phyloP scores from a whole-genome alignment of 2,797 vertebrate species.

The Balearica regulorum region DNA sequence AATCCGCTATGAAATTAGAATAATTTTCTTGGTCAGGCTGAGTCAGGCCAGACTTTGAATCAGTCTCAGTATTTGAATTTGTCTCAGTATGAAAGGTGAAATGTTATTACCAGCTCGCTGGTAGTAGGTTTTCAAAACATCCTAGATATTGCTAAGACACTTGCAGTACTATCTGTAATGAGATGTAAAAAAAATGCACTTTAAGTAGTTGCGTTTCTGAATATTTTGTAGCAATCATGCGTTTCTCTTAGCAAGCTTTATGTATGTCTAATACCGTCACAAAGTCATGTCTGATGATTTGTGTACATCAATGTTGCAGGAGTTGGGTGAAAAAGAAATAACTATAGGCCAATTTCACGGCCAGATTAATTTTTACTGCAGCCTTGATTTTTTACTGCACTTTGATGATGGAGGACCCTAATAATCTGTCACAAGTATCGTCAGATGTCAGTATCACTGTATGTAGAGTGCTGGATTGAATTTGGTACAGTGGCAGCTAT shows the following conservation, averaged over 20 bases:
- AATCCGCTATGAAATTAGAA: background rate
- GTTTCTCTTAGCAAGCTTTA: background rate
- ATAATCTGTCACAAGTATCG: background rate
- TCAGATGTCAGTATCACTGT: background rate
- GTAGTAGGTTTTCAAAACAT: background rate
- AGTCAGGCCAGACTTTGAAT: background rate
- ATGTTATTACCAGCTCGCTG: background rate
- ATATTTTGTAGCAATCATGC: background rate
- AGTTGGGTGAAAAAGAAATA: background rate
- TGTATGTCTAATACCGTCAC: background rate
- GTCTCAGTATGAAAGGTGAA: background rate
- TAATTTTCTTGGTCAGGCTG: background rate
- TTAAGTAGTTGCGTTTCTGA: background rate
- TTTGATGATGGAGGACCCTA: slow-evolving; percentile 19
- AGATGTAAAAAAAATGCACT: background rate
- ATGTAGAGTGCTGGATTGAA: background rate
- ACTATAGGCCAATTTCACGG: background rate
- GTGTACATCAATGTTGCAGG: background rate
- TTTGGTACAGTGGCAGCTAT: background rate
- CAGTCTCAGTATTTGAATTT: too few relatives aligned
- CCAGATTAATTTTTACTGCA: slow-evolving; percentile 53
- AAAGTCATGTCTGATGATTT: background rate
- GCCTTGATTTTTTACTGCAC: slow-evolving; percentile 39
- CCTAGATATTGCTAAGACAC: background rate
- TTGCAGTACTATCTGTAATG: background rate